A percentile compares a stretch with the other conserved stretches of the same genome.
Evolutionary conservation across 2,797 vertebrate species (phyloP).

Genomic region (Darevskia mixta): DNA sequence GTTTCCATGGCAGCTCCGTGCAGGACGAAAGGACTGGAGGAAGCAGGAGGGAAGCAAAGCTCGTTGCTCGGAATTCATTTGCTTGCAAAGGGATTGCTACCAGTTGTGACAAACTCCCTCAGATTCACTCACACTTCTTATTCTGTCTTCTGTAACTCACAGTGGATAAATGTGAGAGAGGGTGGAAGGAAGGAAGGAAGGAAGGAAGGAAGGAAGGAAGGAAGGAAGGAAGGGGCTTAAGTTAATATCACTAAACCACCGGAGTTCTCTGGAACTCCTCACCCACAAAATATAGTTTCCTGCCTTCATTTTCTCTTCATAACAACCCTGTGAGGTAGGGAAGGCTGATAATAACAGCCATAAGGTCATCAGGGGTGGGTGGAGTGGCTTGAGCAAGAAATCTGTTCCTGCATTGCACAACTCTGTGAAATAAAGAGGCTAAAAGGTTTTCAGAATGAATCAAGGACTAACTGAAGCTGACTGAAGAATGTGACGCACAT

Average conservation of each 20-base stretch:
- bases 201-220: background rate
- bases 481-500: no score
- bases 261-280: background rate
- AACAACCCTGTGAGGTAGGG: background rate
- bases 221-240: no score
- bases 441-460: no score
- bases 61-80: slow-evolving; percentile 14
- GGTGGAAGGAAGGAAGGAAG: background rate
- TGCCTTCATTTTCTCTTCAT: background rate
- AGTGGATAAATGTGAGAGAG: background rate
- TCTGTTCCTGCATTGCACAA: no score
- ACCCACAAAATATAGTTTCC: background rate
- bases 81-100: slow-evolving; percentile 5
- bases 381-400: no score
- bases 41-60: background rate
- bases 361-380: background rate
- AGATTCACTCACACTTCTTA: background rate
- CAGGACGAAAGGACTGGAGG: background rate
- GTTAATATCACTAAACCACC: background rate
- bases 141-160: background rate
- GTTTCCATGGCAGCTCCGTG: slow-evolving; percentile 36
- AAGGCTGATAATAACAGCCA: background rate
- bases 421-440: no score
- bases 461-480: no score
- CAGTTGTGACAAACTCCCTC: background rate